Evolutionary conservation across 2,113 vertebrate genomes (phyloP), one percentile per base, ranked within the genome.

Genomic region (Spilogale gracilis): DNA sequence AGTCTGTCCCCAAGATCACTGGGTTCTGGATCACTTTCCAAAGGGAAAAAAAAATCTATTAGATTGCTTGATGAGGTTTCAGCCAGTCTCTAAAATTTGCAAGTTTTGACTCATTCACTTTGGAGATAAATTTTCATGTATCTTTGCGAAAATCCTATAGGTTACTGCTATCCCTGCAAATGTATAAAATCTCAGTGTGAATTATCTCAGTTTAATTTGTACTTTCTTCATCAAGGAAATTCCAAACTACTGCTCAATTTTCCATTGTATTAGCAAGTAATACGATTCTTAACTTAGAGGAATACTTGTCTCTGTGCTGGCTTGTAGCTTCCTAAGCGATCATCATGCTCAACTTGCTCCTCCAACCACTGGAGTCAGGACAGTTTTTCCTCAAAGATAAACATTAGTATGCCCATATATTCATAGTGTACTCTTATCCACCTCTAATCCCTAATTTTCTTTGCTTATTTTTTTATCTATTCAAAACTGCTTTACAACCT

Each of bases 21-120:
- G 76, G 76, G 56, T 76, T 30, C 27, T 90, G 25, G n/a, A n/a
- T 25, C 30, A 84, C 71, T 87, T 90, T 94, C 9, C 84, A 89
- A 60, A 84, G 27, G 11, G 9, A 7, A 5, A 1, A 60, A 65
- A 56, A 67, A 74, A 56, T 87, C n/a, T 83, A 87, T 91, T 67
- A 32, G 56, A 87, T 56, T 85, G 58, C 14, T 76, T 94, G 50
- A 50, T 84, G 32, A 87, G 27, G 71, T 16, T 94, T 94, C 9
- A 92, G 61, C n/a, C 10, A 69, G 45, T 38, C 27, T 94, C 58
- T 94, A 86, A 95, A 89, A 83, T 92, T 86, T 81, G 10, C 78
- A 91, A 80, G 30, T 87, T 97, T 89, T 83, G 69, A 94, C 67
- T 93, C 48, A 95, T 79, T 94, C 48, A 58, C 38, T 92, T 95